Conservation (phyloP, 2,888 invertebrate species). For the Phyllotreta cruciferae region DNA sequence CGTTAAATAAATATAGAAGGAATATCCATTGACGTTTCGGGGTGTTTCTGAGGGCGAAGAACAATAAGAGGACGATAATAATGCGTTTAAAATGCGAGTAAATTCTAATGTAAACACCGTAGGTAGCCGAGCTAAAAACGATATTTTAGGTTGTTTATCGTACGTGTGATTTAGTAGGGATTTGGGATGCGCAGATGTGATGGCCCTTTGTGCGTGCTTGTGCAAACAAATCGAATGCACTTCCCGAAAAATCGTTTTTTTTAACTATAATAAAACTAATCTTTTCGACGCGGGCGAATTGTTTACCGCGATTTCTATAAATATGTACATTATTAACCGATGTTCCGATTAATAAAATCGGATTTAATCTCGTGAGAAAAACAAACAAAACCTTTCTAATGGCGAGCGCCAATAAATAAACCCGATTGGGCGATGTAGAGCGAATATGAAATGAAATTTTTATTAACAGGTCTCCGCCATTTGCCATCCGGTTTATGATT, state of each 20-base stretch:
- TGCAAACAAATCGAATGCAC: conserved; percentile 45
- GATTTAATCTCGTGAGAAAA: conserved; percentile 39
- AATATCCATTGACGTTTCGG: conserved; percentile 45
- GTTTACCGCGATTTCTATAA: conserved; percentile 23
- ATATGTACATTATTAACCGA: conserved; percentile 33
- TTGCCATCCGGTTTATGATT: conserved; percentile 35
- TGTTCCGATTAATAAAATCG: conserved; percentile 30
- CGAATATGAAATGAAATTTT: conserved; percentile 31
- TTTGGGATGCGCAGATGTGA: conserved; percentile 56
- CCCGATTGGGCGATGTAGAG: conserved; percentile 37
- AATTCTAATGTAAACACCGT: conserved; percentile 49
- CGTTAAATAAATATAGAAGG: conserved; percentile 24
- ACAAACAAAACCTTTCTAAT: conserved; percentile 35
- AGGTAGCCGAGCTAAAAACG: conserved; percentile 45
- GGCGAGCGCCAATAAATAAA: conserved; percentile 38
- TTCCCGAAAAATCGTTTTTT: too few species aligned
- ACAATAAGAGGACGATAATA: conserved; percentile 44
- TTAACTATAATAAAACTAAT: too few species aligned
- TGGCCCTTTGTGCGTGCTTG: conserved; percentile 50
- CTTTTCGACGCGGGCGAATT: background rate
- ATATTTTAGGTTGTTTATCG: conserved; percentile 51
- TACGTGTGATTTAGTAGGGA: conserved; percentile 55
- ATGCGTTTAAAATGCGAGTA: conserved; percentile 40
- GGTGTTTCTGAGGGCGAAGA: conserved; percentile 38
- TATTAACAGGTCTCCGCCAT: conserved; percentile 33